phyloP scores from a whole-genome alignment of 2,113 vertebrate genomes.

The Balaeniceps rex region DNA sequence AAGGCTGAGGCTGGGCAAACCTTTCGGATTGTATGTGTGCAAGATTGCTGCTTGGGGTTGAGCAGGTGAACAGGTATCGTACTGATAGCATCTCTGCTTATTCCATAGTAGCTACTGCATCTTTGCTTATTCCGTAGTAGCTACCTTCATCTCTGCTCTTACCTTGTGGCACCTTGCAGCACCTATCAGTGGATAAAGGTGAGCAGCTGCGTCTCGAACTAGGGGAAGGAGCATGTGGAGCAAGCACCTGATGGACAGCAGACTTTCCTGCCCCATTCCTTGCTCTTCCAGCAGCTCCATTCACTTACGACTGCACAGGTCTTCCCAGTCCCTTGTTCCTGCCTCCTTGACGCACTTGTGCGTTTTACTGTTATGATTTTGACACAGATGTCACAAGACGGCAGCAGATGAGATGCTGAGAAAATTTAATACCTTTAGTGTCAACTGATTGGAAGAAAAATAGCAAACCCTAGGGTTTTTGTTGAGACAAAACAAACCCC shows the following conservation, averaged over 20 bases:
- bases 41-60: background rate
- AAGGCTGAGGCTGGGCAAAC: background rate
- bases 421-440: background rate
- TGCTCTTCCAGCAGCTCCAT: background rate
- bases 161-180: background rate
- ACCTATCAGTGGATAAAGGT: background rate
- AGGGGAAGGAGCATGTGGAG: background rate
- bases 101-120: too few species aligned
- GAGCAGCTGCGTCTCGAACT: background rate
- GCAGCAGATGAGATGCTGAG: background rate
- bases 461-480: background rate
- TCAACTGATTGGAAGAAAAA: background rate
- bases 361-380: background rate
- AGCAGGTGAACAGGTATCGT: background rate
- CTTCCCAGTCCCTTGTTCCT: background rate
- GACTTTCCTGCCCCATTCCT: background rate
- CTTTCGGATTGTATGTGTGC: background rate
- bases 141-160: background rate
- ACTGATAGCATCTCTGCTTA: background rate
- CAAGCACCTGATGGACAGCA: background rate
- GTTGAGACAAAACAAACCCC: background rate
- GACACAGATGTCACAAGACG: background rate
- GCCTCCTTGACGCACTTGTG: accelerated
- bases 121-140: background rate
- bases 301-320: background rate